Conservation (phyloP, 2,113 vertebrate species). For the Corydoras maculifer region DNA sequence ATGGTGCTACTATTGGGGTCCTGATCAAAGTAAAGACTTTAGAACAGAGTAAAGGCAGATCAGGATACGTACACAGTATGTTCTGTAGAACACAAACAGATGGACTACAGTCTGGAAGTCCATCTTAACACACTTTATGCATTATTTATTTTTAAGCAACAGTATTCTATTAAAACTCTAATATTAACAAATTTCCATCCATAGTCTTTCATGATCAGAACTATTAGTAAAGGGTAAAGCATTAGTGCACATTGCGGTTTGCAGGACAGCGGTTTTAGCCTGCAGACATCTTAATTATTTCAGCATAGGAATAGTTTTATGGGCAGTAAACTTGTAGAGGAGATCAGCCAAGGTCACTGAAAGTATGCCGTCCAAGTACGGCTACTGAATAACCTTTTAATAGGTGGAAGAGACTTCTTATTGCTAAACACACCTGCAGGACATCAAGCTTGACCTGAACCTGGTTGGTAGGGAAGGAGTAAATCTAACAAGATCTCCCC, state of each 20-base stretch:
- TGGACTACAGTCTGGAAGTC: slow-evolving; percentile 22
- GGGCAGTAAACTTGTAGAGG: background rate
- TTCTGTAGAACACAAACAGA: no score
- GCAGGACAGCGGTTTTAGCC: background rate
- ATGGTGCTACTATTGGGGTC: no score
- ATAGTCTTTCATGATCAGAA: slow-evolving; percentile 33
- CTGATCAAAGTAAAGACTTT: no score
- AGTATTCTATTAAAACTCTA: slow-evolving; percentile 27
- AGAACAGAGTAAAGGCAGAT: no score
- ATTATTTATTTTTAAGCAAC: slow-evolving; percentile 35
- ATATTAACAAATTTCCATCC: slow-evolving; percentile 17
- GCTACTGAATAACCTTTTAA: slow-evolving; percentile 17
- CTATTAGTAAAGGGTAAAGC: slow-evolving; percentile 30
- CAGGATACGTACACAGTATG: no score
- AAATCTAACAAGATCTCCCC: slow-evolving; percentile 11
- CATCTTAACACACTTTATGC: slow-evolving; percentile 13
- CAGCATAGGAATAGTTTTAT: slow-evolving; percentile 3
- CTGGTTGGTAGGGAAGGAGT: background rate
- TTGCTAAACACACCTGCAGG: slow-evolving; percentile 21
- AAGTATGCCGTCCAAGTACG: slow-evolving; percentile 4
- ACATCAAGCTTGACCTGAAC: slow-evolving; percentile 13
- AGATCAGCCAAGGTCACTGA: slow-evolving; percentile 25
- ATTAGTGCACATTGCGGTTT: slow-evolving; percentile 16
- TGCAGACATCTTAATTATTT: slow-evolving; percentile 11
- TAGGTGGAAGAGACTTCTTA: slow-evolving; percentile 3